These are phyloP conservation scores for Pelvicachromis taeniatus DNA, from an alignment of 2,113 vertebrate genomes.

Conservation along the genomic window DNA sequence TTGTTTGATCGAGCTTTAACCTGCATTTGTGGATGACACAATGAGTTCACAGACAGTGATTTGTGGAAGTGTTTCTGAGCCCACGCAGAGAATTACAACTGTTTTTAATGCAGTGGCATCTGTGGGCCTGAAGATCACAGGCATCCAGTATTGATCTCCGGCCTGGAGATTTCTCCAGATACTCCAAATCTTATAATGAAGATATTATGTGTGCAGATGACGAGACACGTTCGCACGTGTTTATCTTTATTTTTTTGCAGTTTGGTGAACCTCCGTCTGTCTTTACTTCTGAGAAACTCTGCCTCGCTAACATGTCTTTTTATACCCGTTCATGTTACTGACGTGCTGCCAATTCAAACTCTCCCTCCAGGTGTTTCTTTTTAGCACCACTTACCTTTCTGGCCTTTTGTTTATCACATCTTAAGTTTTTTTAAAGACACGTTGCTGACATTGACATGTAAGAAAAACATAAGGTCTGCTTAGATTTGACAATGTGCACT, in stretches of 20 bases:
- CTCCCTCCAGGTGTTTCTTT: background rate
- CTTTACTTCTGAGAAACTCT: background rate
- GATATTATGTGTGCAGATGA: background rate
- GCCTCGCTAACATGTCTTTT: background rate
- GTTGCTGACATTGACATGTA: background rate
- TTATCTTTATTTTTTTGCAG: background rate
- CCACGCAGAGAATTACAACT: background rate
- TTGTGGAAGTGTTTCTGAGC: background rate
- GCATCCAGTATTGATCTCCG: background rate
- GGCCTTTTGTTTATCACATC: background rate
- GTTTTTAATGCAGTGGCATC: background rate
- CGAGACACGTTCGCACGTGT: too few relatives aligned
- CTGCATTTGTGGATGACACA: background rate
- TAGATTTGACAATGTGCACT: background rate
- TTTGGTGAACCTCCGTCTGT: background rate
- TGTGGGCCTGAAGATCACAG: background rate
- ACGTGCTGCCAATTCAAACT: background rate
- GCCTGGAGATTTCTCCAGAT: background rate
- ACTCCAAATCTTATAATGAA: background rate
- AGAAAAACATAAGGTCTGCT: background rate
- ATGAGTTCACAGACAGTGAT: background rate
- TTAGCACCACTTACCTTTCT: background rate
- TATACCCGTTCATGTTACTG: background rate
- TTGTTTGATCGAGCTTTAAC: background rate
- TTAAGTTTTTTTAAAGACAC: background rate